phyloP scores from a whole-genome alignment of 2,113 vertebrate genomes.

The Illadopsis cleaveri region DNA sequence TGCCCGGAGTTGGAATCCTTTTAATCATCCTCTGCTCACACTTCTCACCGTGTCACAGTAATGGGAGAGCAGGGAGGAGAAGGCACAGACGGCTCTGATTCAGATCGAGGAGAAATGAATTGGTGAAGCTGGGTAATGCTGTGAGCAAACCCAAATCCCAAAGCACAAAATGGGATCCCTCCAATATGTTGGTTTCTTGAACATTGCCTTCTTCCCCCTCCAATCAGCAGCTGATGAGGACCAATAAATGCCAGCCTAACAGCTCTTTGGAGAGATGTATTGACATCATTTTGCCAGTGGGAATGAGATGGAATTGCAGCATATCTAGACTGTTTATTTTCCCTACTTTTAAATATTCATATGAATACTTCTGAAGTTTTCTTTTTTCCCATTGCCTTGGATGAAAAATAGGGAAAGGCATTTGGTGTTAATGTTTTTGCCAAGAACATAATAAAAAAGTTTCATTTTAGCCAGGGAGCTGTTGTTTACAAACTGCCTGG shows the following conservation, averaged over 20 bases:
- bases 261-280: conserved; percentile 43
- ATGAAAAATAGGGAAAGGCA: not conserved
- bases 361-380: conserved; percentile 25
- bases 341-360: conserved; percentile 49
- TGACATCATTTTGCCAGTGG: conserved; percentile 31
- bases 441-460: not conserved
- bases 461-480: not conserved
- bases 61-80: not conserved
- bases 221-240: not conserved
- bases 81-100: not conserved
- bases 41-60: not conserved
- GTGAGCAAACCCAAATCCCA: conserved; percentile 1
- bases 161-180: not conserved
- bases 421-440: not conserved
- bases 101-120: not conserved
- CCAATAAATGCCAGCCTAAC: conserved; percentile 38
- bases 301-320: conserved; percentile 35
- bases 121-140: not conserved
- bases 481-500: not conserved
- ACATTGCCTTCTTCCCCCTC: not conserved
- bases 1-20: not conserved
- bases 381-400: not conserved
- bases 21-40: not conserved
- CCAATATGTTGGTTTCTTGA: not conserved
- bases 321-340: conserved; percentile 40